Percentiles rank a stretch among this genome's conserved stretches.
These are phyloP conservation scores for Hyposoter dolosus DNA, from an alignment of 2,888 invertebrate species.

Conservation along the genomic window DNA sequence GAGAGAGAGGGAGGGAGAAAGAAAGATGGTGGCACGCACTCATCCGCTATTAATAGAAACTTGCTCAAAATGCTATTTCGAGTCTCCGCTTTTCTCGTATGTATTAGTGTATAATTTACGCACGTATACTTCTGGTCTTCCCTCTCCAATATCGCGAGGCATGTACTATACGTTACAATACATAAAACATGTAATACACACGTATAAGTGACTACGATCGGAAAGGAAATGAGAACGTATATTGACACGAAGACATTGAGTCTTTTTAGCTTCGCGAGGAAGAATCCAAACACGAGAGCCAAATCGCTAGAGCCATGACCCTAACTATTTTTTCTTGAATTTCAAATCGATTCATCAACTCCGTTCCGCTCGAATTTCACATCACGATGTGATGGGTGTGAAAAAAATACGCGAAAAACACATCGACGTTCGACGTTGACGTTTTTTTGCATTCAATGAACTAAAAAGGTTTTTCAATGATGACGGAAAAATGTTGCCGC, in stretches of 20 bases:
- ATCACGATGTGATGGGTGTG: too few relatives aligned
- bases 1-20: constrained; percentile 64
- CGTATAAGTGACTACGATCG: not conserved
- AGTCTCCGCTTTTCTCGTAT: constrained; percentile 71
- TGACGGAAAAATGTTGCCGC: too few relatives aligned
- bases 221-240: not conserved
- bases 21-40: constrained; percentile 77
- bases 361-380: not conserved
- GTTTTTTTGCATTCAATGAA: too few relatives aligned
- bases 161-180: constrained; percentile 1
- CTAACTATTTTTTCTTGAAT: constrained; percentile 1
- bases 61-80: constrained; percentile 86
- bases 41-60: constrained; percentile 86
- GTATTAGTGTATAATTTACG: constrained; percentile 35
- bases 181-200: constrained; percentile 29
- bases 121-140: not conserved
- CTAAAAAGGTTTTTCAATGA: too few relatives aligned
- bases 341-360: not conserved
- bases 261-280: constrained; percentile 2
- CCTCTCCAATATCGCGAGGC: constrained; percentile 10
- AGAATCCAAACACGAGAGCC: not conserved
- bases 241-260: not conserved
- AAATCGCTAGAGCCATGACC: constrained; percentile 10
- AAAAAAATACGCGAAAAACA: not conserved
- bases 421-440: not conserved